phyloP scores from a whole-genome alignment of 2,113 vertebrate genomes.

The Petaurus breviceps region DNA sequence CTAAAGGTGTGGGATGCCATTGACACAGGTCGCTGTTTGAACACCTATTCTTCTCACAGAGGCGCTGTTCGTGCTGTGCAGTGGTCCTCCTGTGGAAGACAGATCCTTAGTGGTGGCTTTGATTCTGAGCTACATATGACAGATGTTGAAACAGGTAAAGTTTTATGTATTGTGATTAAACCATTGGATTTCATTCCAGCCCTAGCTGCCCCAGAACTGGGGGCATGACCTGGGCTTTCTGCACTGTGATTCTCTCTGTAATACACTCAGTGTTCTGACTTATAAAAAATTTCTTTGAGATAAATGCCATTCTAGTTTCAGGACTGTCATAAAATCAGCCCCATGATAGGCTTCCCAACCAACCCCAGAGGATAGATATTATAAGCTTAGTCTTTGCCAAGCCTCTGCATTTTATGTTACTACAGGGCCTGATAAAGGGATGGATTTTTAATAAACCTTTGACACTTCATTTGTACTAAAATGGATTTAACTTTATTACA shows the following conservation, averaged over 20 bases:
- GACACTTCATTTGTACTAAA: constrained; percentile 49
- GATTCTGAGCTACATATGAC: constrained; percentile 91
- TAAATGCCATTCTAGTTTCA: neutral
- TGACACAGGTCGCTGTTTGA: constrained; percentile 90
- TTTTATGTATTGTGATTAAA: neutral
- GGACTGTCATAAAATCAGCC: neutral
- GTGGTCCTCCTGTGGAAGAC: constrained; percentile 92
- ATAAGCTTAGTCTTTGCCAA: constrained; percentile 41
- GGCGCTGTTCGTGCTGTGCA: constrained; percentile 91
- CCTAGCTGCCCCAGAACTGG: neutral
- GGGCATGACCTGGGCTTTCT: fast-evolving
- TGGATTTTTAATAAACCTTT: constrained; percentile 70
- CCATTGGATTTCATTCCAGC: neutral
- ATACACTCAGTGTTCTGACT: neutral
- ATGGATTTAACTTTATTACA: constrained; percentile 52
- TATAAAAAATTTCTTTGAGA: neutral
- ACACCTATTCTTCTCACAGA: constrained; percentile 87
- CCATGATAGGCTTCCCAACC: neutral
- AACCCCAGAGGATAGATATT: neutral
- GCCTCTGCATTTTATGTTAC: constrained; percentile 5
- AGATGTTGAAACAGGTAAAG: constrained; percentile 93
- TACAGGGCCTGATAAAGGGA: constrained; percentile 52
- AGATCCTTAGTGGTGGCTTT: constrained; percentile 93
- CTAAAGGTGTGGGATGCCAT: constrained; percentile 94
- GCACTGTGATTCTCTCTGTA: fast-evolving